Evolutionary conservation across 2,888 invertebrate genomes (phyloP).

Genomic region (Synergus gifuensis): DNA sequence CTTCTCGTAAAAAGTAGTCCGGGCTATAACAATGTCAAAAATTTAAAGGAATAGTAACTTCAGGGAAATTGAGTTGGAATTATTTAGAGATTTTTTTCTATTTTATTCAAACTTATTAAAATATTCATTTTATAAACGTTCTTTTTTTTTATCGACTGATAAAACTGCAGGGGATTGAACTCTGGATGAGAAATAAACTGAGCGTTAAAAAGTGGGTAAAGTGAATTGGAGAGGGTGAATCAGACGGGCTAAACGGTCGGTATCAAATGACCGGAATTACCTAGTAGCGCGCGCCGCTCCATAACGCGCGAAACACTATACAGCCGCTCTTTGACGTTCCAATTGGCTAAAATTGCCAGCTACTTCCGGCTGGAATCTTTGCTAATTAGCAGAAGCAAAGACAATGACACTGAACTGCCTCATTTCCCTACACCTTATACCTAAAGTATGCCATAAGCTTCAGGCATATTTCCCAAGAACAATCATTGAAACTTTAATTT

Average conservation of each 20-base stretch:
- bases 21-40: not conserved
- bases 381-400: slow-evolving; percentile 60
- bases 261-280: slow-evolving; percentile 54
- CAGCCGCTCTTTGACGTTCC: slow-evolving; percentile 54
- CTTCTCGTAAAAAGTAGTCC: not conserved
- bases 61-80: not conserved
- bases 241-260: slow-evolving; percentile 27
- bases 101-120: not conserved
- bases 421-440: slow-evolving; percentile 6
- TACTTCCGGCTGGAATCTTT: slow-evolving; percentile 62
- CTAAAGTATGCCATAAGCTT: not conserved
- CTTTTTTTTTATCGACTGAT: not conserved
- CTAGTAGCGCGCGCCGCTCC: slow-evolving; percentile 48
- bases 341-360: slow-evolving; percentile 63
- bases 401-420: slow-evolving; percentile 31
- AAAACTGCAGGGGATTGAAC: not conserved
- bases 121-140: not conserved
- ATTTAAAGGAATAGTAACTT: not conserved
- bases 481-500: not conserved
- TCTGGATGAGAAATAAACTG: slow-evolving; percentile 3
- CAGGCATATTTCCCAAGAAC: not conserved
- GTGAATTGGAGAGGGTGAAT: slow-evolving; percentile 25
- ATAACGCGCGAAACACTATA: slow-evolving; percentile 56
- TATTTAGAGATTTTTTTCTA: not conserved
- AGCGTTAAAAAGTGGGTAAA: slow-evolving; percentile 19